Conservation (phyloP, 2,888 invertebrate species). For the Schrankia costaestrigalis region DNA sequence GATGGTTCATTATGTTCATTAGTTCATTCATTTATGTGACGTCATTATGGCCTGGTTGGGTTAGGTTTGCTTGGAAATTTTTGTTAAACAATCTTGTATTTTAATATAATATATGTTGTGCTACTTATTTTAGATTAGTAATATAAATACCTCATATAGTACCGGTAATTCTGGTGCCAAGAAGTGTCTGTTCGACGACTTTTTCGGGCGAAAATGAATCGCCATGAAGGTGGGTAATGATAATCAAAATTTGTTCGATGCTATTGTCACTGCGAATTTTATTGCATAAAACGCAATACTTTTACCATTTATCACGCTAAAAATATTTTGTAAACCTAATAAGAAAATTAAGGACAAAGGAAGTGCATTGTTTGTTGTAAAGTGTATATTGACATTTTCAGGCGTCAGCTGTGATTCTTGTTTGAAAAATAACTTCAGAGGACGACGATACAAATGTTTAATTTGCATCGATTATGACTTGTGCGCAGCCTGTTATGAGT, state of each 20-base stretch:
- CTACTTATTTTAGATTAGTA: conserved; percentile 78
- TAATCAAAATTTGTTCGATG: conserved; percentile 79
- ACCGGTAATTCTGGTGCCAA: conserved; percentile 73
- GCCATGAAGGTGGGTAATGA: conserved; percentile 94
- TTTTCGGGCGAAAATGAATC: conserved; percentile 89
- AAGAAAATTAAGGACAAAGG: too few relatives aligned
- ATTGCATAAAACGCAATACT: conserved; percentile 53
- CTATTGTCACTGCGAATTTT: conserved; percentile 73
- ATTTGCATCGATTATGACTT: conserved; percentile 99
- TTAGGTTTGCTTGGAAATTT: conserved; percentile 86
- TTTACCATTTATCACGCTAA: too few relatives aligned
- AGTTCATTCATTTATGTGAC: conserved; percentile 71
- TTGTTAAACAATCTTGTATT: conserved; percentile 84
- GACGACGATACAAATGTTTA: conserved; percentile 98
- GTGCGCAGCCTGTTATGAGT: conserved; percentile 97
- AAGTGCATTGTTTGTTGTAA: conserved; percentile 38
- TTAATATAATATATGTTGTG: conserved; percentile 82
- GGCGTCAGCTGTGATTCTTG: conserved; percentile 99
- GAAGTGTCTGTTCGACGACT: conserved; percentile 68
- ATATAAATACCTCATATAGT: conserved; percentile 76
- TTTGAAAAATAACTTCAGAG: conserved; percentile 98
- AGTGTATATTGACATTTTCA: conserved; percentile 76
- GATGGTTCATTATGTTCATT: too few relatives aligned
- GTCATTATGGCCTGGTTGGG: conserved; percentile 86
- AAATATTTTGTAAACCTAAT: too few relatives aligned